Conservation (phyloP, 37 sponge, comb jelly and placozoan species). For the Geodia barretti region DNA sequence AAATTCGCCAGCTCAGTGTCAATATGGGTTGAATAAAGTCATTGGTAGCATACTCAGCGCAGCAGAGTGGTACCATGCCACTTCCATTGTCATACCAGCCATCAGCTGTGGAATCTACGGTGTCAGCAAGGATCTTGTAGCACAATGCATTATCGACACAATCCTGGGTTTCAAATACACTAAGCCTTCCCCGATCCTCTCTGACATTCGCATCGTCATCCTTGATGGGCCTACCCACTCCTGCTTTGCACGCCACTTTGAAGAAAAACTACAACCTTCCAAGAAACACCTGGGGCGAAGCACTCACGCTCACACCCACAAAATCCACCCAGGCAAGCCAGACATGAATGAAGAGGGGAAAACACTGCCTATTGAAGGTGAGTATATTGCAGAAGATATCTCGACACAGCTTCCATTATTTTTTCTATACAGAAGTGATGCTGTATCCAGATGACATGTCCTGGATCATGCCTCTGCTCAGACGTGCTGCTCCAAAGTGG, state of each 20-base stretch:
- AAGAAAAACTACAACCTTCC: no score
- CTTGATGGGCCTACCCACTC: conserved; percentile 52
- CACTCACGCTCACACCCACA: no score
- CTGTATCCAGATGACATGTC: no score
- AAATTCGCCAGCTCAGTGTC: conserved; percentile 1
- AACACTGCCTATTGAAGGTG: no score
- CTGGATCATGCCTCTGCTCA: no score
- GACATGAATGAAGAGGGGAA: no score
- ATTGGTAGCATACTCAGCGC: conserved; percentile 8
- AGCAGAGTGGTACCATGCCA: conserved; percentile 16
- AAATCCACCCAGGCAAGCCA: no score
- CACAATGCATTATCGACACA: conserved; percentile 24
- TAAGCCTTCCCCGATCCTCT: conserved; percentile 19
- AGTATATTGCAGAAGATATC: no score
- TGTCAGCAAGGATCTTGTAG: conserved; percentile 38
- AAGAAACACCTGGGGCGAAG: no score
- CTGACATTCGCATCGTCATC: conserved; percentile 76
- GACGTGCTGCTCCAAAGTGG: no score
- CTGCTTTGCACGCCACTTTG: conserved; percentile 25
- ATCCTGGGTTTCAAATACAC: conserved; percentile 23
- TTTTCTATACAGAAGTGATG: no score
- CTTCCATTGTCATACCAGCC: conserved; percentile 71
- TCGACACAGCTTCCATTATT: no score
- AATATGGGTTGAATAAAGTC: conserved; percentile 21
- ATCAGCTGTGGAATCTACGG: conserved; percentile 78